Percentiles rank a stretch among this genome's conserved stretches.
Conservation (phyloP, 2,888 invertebrate genomes). For the Bembecia ichneumoniformis region DNA sequence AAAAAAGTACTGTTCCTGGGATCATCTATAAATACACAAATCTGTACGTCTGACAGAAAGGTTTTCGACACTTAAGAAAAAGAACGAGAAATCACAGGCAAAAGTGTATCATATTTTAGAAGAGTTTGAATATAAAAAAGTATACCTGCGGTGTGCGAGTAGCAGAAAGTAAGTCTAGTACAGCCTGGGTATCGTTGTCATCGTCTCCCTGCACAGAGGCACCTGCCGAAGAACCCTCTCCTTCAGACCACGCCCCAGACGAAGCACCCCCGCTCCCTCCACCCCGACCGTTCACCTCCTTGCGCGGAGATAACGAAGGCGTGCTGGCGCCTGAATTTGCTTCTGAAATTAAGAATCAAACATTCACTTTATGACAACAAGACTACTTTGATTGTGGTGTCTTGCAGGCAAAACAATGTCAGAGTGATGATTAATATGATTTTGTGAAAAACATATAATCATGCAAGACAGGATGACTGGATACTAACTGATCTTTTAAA, state of each 20-base stretch:
- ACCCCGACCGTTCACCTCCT: constrained; percentile 73
- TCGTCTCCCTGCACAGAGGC: constrained; percentile 81
- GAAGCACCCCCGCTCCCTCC: constrained; percentile 71
- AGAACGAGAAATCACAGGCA: too few species aligned
- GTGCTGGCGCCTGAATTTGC: constrained; percentile 67
- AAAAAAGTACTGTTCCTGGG: too few species aligned
- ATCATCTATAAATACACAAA: too few species aligned
- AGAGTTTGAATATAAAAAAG: not conserved
- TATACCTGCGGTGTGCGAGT: constrained; percentile 81
- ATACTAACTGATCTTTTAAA: too few species aligned
- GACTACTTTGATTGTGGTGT: too few species aligned
- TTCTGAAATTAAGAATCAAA: constrained; percentile 25
- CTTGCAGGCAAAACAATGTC: too few species aligned
- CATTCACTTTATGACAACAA: too few species aligned
- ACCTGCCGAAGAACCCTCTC: constrained; percentile 81
- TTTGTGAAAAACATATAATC: too few species aligned
- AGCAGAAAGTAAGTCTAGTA: constrained; percentile 80
- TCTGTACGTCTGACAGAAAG: too few species aligned
- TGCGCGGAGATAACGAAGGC: constrained; percentile 79
- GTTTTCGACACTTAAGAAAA: too few species aligned
- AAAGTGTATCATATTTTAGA: not conserved
- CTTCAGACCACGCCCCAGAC: constrained; percentile 81
- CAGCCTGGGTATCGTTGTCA: constrained; percentile 77
- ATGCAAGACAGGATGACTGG: too few species aligned
- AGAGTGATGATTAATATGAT: too few species aligned